A percentile compares a stretch with the other conserved stretches of the same genome.
phyloP scores from a whole-genome alignment of 2,797 vertebrate species.

The Dicrostonyx torquatus region DNA sequence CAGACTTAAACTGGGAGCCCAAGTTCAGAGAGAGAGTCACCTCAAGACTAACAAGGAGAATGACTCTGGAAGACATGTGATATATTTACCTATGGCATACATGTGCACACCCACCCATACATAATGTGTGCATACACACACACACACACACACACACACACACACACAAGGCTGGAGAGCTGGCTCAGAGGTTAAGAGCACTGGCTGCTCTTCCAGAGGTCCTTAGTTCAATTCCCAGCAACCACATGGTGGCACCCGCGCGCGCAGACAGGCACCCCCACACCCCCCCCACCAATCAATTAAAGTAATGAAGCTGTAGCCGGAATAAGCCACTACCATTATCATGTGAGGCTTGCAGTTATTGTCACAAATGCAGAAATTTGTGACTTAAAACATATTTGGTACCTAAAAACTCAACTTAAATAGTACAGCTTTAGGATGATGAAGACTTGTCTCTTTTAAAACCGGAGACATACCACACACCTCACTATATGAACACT shows the following conservation, averaged over 20 bases:
- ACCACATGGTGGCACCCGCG: no score
- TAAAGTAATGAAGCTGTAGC: neutral
- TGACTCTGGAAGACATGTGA: neutral
- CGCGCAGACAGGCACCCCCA: no score
- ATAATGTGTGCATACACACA: neutral
- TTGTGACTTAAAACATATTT: neutral
- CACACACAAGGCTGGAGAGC: no score
- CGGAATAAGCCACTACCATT: neutral
- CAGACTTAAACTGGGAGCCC: neutral
- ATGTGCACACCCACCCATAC: neutral
- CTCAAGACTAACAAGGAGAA: neutral
- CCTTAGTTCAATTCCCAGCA: no score
- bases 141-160: no score
- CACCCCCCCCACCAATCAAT: no score
- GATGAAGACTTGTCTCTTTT: neutral
- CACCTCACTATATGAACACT: conserved; percentile 79
- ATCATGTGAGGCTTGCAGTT: neutral
- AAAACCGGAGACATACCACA: neutral
- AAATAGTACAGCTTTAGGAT: neutral
- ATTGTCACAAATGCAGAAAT: neutral
- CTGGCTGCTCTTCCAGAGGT: no score
- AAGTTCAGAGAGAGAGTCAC: neutral
- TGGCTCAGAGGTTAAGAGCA: no score
- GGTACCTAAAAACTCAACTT: conserved; percentile 9
- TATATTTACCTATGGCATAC: neutral